Evolutionary conservation across 2,888 invertebrate species (phyloP), one percentile per base, ranked within the genome.

Genomic region (Toxonevra muliebris): DNA sequence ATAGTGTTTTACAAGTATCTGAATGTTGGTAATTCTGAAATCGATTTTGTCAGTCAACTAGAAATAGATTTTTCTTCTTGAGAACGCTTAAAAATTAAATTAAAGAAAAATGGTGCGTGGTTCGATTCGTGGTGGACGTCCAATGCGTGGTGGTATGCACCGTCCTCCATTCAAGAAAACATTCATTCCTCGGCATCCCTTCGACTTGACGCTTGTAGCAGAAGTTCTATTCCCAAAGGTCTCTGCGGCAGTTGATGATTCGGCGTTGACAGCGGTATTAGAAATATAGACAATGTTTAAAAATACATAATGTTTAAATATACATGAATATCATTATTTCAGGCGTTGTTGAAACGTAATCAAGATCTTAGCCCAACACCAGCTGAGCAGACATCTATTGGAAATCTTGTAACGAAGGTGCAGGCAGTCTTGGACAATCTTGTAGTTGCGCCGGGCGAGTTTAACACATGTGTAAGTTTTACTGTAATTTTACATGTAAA

Each of bases 401-500:
- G 95, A 42, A 96, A 95, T 85, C 88, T 99, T 17, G 95, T 98
- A 43, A 96, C 96, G 0, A 97, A 97, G 86, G 91, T 98, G n/a
- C 96, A 97, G 83, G 91, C 92, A 0, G 96, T 97, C 40, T 87
- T 98, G 65, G 98, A 98, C 82, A 97, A 95, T 83, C 86, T 98
- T 19, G 95, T 98, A 12, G 94, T 98, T 0, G 94, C 96, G 0
- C 97, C 98, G 0, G 96, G 95, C 41, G 92, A 91, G 71, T 97
- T 98, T 81, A 96, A 95, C 82, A 96, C 97, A 73, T 98, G 97
- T 84, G 97, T 97, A 88, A 90, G 94, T 91, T 53, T 48, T 17
- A 30, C 2, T 59, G 7, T 45, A 45, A 12, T 48, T 10, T 17
- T 19, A 17, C 9, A 1, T 19, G 45, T 30, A 40, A 7, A 54